Percentiles rank a stretch among this genome's conserved stretches.
phyloP scores from a whole-genome alignment of 2,888 invertebrate genomes.

The Disparrhopalites patrizii region DNA sequence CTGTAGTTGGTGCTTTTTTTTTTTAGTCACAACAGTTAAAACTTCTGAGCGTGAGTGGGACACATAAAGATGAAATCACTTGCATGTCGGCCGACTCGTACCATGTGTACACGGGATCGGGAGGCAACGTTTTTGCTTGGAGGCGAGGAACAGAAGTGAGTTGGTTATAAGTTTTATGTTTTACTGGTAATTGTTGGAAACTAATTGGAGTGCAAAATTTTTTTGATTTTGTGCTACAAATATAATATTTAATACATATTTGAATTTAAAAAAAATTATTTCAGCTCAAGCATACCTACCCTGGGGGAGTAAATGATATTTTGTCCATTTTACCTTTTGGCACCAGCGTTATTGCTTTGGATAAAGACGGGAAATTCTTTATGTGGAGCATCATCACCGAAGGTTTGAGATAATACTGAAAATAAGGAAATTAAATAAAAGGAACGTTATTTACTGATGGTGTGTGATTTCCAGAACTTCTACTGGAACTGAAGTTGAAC shows the following conservation, averaged over 20 bases:
- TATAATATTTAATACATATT: conserved; percentile 5
- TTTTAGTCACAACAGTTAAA: conserved; percentile 53
- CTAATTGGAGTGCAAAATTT: conserved; percentile 5
- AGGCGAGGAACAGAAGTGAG: conserved; percentile 69
- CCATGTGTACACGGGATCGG: conserved; percentile 74
- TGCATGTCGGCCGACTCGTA: conserved; percentile 70
- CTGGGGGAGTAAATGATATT: conserved; percentile 69
- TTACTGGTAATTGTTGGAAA: neutral
- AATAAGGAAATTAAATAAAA: too few species aligned
- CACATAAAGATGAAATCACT: conserved; percentile 73
- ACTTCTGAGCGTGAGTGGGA: conserved; percentile 75
- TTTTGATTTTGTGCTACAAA: conserved; percentile 13
- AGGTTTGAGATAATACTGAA: conserved; percentile 55
- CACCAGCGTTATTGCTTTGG: conserved; percentile 77
- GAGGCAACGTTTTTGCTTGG: conserved; percentile 79
- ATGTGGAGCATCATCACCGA: conserved; percentile 81
- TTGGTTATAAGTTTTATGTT: neutral
- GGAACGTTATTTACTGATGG: too few species aligned
- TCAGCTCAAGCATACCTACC: conserved; percentile 70
- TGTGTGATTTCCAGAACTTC: conserved; percentile 54
- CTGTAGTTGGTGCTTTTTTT: conserved; percentile 7
- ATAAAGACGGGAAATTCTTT: conserved; percentile 69
- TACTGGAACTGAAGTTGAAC: conserved; percentile 52
- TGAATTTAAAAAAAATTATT: too few species aligned
- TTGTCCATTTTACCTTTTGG: conserved; percentile 79